Evolutionary conservation across 2,888 invertebrate genomes (phyloP), one percentile per base, ranked within the genome.

Genomic region (Hyppa rectilinea): DNA sequence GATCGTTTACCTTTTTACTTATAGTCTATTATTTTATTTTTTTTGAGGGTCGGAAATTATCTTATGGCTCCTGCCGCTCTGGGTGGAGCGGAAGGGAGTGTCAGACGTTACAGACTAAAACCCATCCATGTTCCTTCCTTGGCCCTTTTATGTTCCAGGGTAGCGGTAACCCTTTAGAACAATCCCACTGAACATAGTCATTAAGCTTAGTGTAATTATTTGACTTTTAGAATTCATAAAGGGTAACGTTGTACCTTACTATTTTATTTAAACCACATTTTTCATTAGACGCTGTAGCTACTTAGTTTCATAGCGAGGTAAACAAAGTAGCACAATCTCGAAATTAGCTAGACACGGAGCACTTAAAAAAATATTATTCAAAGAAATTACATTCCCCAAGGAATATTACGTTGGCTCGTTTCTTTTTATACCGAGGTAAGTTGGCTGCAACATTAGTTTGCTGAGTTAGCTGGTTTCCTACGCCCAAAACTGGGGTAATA

Each of bases 401-500:
- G 89, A 87, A 89, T 89, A 89, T 89, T 88, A 89, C 87, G 84
- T 67, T 79, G 78, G 80, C 83, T 86, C 88, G 85, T 92, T 92
- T 89, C 90, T 91, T 91, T 92, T 92, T 89, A 91, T 88, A 88
- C 86, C 80, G 75, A 85, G 86, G 87, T 85, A 87, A 89, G 89
- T 90, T 89, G 87, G 87, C 79, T 87, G 91, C 90, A 91, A 91
- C 91, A 92, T 93, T 92, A 92, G 92, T 90, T 92, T 87, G 89
- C 89, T 75, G 89, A 90, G 90, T 92, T 90, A 91, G 91, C 91
- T 86, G 87, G 85, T 87, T 89, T 84, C 85, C 87, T 89, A 89
- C 85, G 81, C 81, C 89, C 88, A 90, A 91, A 92, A 92, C 88
- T 90, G 76, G 78, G 90, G 92, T 91, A 92, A 93, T 93, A 94